Evolutionary conservation across 1,140 invertebrate genomes (phyloP).

Genomic region (Drosophila subpulchrella): DNA sequence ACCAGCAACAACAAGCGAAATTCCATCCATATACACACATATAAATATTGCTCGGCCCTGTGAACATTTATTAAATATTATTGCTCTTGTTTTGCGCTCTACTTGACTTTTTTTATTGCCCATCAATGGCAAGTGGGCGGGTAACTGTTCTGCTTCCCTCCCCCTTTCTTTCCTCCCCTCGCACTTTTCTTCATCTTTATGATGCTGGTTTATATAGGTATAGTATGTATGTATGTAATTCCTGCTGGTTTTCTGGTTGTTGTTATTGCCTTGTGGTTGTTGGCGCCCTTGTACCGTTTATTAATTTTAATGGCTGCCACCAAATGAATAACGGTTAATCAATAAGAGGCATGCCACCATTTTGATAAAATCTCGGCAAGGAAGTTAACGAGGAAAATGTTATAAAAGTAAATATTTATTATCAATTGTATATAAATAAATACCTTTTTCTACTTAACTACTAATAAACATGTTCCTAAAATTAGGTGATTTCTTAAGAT

Average conservation of each 20-base stretch:
- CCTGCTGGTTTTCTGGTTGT: constrained; percentile 16
- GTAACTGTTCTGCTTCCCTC: constrained; percentile 9
- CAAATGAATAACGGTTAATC: constrained; percentile 74
- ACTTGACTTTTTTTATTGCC: constrained; percentile 75
- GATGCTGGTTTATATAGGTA: constrained; percentile 16
- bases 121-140: constrained; percentile 48
- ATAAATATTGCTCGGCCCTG: constrained; percentile 28
- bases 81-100: constrained; percentile 76
- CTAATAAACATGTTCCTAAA: too few relatives aligned
- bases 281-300: constrained; percentile 53
- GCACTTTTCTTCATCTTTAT: constrained; percentile 16
- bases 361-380: background rate
- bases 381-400: too few relatives aligned
- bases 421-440: too few relatives aligned
- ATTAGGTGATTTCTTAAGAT: too few relatives aligned
- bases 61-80: constrained; percentile 81
- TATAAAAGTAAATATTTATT: too few relatives aligned
- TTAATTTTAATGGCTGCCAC: constrained; percentile 67
- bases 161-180: background rate
- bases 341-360: constrained; percentile 52
- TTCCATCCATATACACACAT: constrained; percentile 18
- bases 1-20: constrained; percentile 56
- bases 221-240: constrained; percentile 16
- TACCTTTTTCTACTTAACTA: too few relatives aligned
- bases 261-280: constrained; percentile 12